These are phyloP conservation scores for Neotoma lepida DNA, from an alignment of 2,113 vertebrate genomes.

Conservation along the genomic window DNA sequence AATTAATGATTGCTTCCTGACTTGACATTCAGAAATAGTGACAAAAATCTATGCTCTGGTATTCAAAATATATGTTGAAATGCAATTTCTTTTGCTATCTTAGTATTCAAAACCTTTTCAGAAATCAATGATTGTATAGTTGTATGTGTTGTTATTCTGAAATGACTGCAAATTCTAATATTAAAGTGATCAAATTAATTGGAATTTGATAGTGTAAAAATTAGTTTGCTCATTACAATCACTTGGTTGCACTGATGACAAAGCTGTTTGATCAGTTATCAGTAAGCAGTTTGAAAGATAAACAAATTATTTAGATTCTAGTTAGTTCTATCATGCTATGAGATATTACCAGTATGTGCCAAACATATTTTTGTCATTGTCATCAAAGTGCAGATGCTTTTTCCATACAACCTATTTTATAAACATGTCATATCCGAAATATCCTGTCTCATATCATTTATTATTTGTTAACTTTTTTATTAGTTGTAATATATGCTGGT, in stretches of 20 bases:
- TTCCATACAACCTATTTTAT: conserved; percentile 1
- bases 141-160: neutral
- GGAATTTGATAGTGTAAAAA: neutral
- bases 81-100: neutral
- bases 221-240: neutral
- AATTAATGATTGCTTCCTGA: neutral
- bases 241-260: conserved; percentile 9
- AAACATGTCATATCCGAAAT: neutral
- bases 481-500: neutral
- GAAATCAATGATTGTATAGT: neutral
- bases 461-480: neutral
- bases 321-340: neutral
- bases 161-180: neutral
- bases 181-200: neutral
- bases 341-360: neutral
- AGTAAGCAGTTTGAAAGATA: neutral
- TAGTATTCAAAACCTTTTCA: neutral
- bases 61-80: neutral
- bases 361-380: neutral
- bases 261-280: neutral
- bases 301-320: neutral
- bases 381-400: neutral
- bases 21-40: neutral
- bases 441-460: neutral
- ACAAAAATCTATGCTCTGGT: neutral